Percentiles rank a stretch among this genome's conserved stretches.
phyloP scores from a whole-genome alignment of 2,888 invertebrate genomes.

The Philonicus albiceps region DNA sequence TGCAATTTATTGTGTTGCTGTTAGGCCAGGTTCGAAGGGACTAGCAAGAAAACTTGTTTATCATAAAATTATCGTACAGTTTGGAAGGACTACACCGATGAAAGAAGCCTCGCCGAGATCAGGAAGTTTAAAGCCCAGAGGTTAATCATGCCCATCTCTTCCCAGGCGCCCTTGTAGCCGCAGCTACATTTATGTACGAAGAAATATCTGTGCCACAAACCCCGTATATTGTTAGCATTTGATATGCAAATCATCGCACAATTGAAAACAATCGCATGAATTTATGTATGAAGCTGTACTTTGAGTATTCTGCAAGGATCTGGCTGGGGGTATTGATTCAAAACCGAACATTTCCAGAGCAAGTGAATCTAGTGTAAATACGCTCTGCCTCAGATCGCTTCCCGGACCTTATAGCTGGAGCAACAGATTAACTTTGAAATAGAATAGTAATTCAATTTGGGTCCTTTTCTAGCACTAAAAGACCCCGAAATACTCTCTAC shows the following conservation, averaged over 20 bases:
- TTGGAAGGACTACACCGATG: not conserved
- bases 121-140: slow-evolving; percentile 29
- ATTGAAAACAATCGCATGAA: slow-evolving; percentile 54
- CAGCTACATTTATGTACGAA: slow-evolving; percentile 42
- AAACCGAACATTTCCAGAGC: not conserved
- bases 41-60: slow-evolving; percentile 20
- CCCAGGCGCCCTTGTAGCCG: not conserved
- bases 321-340: slow-evolving; percentile 9
- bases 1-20: not conserved
- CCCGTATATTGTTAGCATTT: slow-evolving; percentile 51
- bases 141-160: not conserved
- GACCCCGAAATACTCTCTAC: not conserved
- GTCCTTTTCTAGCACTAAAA: not conserved
- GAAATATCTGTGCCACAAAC: slow-evolving; percentile 47
- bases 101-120: not conserved
- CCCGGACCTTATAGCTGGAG: not conserved
- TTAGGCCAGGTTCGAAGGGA: not conserved
- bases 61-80: slow-evolving; percentile 31
- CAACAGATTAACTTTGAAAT: slow-evolving; percentile 35
- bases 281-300: slow-evolving; percentile 52
- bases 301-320: not conserved
- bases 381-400: not conserved
- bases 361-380: not conserved
- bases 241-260: slow-evolving; percentile 53
- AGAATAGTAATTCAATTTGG: slow-evolving; percentile 26